phyloP scores from a whole-genome alignment of 2,888 invertebrate species.

The Spodoptera picta region DNA sequence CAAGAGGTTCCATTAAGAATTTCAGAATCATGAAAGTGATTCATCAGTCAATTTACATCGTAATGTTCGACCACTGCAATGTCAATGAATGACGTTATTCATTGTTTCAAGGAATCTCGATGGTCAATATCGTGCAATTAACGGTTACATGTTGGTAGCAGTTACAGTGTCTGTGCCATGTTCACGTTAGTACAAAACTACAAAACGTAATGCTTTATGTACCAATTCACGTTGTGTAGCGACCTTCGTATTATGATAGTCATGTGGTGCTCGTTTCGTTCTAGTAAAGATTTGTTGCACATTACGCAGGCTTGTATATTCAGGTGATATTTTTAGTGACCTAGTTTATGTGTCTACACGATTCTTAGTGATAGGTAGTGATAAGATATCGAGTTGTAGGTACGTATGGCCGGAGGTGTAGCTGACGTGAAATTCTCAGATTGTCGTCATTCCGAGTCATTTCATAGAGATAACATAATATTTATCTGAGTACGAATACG shows the following conservation, averaged over 20 bases:
- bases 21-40: slow-evolving; percentile 31
- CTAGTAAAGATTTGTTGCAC: slow-evolving; percentile 24
- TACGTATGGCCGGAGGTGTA: slow-evolving; percentile 33
- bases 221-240: slow-evolving; percentile 26
- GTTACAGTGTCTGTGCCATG: slow-evolving; percentile 29
- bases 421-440: slow-evolving; percentile 37
- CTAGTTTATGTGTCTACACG: slow-evolving; percentile 44
- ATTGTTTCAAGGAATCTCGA: slow-evolving; percentile 68
- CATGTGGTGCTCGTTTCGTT: slow-evolving; percentile 25
- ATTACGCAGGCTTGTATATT: slow-evolving; percentile 20
- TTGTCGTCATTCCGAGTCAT: slow-evolving; percentile 32
- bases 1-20: neutral
- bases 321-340: slow-evolving; percentile 48
- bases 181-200: slow-evolving; percentile 18
- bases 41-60: slow-evolving; percentile 37
- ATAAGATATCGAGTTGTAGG: slow-evolving; percentile 49
- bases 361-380: slow-evolving; percentile 51
- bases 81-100: slow-evolving; percentile 60
- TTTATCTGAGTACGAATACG: slow-evolving; percentile 39
- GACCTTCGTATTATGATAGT: slow-evolving; percentile 41
- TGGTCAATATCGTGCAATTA: slow-evolving; percentile 65
- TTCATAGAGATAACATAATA: slow-evolving; percentile 43
- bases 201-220: slow-evolving; percentile 24
- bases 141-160: slow-evolving; percentile 38
- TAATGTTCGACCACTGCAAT: slow-evolving; percentile 29